Base-by-base conservation (phyloP, 2,797 vertebrate genomes). In the Myioborus miniatus region DNA sequence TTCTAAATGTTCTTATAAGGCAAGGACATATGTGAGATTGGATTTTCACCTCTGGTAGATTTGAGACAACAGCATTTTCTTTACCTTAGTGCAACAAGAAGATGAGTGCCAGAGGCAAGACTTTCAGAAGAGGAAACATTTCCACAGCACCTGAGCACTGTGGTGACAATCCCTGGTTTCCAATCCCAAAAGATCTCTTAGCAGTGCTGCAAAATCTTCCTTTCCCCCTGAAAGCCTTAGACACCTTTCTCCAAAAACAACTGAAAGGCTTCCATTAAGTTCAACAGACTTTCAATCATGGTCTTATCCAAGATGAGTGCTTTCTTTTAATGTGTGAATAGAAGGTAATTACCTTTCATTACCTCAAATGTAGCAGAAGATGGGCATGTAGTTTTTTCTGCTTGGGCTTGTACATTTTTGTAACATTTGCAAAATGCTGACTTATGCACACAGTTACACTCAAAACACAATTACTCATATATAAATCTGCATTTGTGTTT, bases 371-470 rank as follows among this genome's bases (percentile, higher is more conserved):
- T 74, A 87, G 71, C 81, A 94, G 79, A 91, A 82, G 68, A 93
- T 89, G 78, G 94, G 78, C 95, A 93, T 93, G 56, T 90, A 53
- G 15, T 9, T 82, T 90, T 90, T 94, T 95, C 69, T 89, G 74
- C 86, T 94, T 87, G 90, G 83, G 80, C 85, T 92, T 89, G 44
- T 93, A 53, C 36, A 62, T 77, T 93, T 89, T 93, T 82, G 60
- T 90, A 96, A 89, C 87, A 85, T 89, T 95, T 97, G 46, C 53
- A 90, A 90, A 91, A 87, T 75, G 95, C 90, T 96, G 94, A 95
- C 84, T 94, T 91, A 64, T 30, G 88, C 88, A 92, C 60, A 64
- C 29, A 37, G 70, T 95, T 92, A 90, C 71, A 87, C 78, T 89
- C 21, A 20, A 89, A 93, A 83, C 65, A 96, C 83, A 92, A 92